A percentile compares a stretch with the other conserved stretches of the same genome.
phyloP scores from a whole-genome alignment of 2,888 invertebrate genomes.

The Xestia sexstrigata region DNA sequence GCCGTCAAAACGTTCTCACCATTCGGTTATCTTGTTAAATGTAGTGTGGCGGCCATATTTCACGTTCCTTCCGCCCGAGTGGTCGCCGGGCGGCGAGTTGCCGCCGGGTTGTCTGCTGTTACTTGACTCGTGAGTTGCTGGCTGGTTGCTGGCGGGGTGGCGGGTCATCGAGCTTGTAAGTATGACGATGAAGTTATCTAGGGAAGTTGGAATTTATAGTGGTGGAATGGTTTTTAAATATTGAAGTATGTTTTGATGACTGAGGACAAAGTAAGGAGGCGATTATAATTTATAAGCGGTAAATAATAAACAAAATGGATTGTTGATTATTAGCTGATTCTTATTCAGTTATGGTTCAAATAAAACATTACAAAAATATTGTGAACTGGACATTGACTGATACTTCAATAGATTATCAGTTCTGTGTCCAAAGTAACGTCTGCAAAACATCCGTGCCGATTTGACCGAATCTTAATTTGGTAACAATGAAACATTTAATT shows the following conservation, averaged over 20 bases:
- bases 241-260: background rate
- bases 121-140: slow-evolving; percentile 59
- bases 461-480: background rate
- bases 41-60: slow-evolving; percentile 73
- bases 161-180: slow-evolving; percentile 51
- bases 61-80: slow-evolving; percentile 69
- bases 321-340: background rate
- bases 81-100: too few species aligned
- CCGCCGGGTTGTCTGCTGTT: slow-evolving; percentile 65
- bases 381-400: background rate
- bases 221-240: background rate
- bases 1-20: slow-evolving; percentile 66
- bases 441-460: background rate
- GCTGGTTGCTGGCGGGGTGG: slow-evolving; percentile 27
- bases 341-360: background rate
- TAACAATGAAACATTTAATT: background rate
- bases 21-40: slow-evolving; percentile 71
- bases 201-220: background rate
- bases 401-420: background rate
- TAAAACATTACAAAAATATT: too few species aligned
- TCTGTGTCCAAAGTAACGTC: background rate
- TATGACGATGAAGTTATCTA: slow-evolving; percentile 48
- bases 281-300: background rate
- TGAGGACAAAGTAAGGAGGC: background rate
- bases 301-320: background rate